Conservation (phyloP, 2,797 vertebrate species). For the Mormyrops boulengeri region DNA sequence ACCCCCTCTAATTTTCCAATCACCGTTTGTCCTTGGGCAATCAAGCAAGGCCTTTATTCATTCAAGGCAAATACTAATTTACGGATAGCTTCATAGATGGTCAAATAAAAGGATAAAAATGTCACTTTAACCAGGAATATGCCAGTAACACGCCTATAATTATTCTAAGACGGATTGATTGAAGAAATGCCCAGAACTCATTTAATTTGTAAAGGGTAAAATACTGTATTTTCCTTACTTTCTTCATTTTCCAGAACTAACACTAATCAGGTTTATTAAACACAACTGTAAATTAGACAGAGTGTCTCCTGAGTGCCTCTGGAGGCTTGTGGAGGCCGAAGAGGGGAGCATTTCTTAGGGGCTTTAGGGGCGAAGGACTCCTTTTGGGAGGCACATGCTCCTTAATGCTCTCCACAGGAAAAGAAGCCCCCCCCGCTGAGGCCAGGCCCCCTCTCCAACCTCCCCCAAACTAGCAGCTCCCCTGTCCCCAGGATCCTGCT, state of each 20-base stretch:
- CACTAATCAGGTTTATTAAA: not conserved
- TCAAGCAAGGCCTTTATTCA: not conserved
- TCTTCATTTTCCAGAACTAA: not conserved
- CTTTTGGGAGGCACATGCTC: not conserved
- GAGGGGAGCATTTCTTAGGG: not conserved
- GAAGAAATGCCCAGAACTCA: not conserved
- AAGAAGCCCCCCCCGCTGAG: not conserved
- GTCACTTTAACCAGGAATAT: not conserved
- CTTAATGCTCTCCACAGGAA: not conserved
- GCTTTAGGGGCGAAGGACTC: not conserved
- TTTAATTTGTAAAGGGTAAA: not conserved
- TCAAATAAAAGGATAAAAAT: constrained; percentile 1
- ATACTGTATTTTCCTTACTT: not conserved
- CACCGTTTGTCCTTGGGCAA: not conserved
- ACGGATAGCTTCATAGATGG: not conserved
- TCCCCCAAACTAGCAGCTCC: not conserved
- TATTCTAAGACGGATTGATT: not conserved
- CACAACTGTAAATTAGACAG: not conserved
- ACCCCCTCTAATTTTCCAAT: not conserved
- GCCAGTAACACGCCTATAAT: not conserved
- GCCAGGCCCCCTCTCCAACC: not conserved
- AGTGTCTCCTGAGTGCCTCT: not conserved
- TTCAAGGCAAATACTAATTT: not conserved
- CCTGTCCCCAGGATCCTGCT: not conserved
- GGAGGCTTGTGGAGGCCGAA: not conserved